Base-by-base conservation (phyloP, 2,888 invertebrate genomes). In the Zelleria hepariella region DNA sequence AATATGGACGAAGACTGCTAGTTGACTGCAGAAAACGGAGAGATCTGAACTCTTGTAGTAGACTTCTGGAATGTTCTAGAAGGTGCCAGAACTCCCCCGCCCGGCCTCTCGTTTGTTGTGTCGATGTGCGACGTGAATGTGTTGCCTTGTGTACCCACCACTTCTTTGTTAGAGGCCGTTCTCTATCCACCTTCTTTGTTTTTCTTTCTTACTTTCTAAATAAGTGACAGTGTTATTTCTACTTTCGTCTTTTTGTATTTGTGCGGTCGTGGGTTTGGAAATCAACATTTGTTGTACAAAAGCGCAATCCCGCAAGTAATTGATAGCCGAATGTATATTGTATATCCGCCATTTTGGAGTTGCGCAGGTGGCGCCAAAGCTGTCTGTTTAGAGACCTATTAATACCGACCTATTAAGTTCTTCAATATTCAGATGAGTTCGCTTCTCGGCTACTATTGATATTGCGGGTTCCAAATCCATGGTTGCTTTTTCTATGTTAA, bases 131-230 rank as follows among this genome's bases (percentile, higher is more conserved):
- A 59, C 53, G 47, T 62, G 62, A 60, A 60, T 60, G 60, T 62
- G 62, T 62, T 54, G 62, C 60, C 59, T 59, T 64, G 61, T 66
- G 61, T 68, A 65, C 62, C 62, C 61, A 63, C 63, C 26, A 64
- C 66, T 67, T 66, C 63, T 67, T 65, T 65, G 63, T 68, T 67
- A 64, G 62, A 62, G 57, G 59, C 59, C 60, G 56, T 60, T 58
- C 56, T 58, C 63, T 59, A 42, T 42, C 32, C 32, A 42, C 32
- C 5, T 15, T 15, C 15, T 42, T 42, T 42, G 32, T 10, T 42
- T 10, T 42, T 42, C 10, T 42, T 42, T 42, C 15, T 15, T 42
- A 15, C 3, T 42, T 42, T 42, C 1, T 1, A 15, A 42, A 1
- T 15, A 42, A 42, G 15, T 1, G 15, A 15, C 32, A 42, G 32